Conservation (phyloP, 1,140 invertebrate genomes). For the Drosophila subpulchrella region DNA sequence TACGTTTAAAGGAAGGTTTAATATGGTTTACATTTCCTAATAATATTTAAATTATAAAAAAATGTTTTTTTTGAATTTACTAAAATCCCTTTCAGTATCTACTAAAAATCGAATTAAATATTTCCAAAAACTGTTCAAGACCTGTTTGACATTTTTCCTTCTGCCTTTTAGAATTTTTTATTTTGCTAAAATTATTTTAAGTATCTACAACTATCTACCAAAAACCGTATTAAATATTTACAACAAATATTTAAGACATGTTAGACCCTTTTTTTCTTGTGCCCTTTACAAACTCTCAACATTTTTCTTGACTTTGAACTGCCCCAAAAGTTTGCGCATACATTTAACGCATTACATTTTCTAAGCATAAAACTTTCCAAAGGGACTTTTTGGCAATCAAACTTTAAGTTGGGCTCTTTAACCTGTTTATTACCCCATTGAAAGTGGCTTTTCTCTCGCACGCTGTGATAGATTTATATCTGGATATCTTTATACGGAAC, state of each 20-base stretch:
- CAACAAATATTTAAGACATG: background rate
- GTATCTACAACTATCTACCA: too few species aligned
- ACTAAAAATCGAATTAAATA: too few species aligned
- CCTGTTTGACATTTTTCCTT: too few species aligned
- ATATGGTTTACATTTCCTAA: too few species aligned
- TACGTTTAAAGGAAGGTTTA: too few species aligned
- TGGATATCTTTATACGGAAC: constrained; percentile 49
- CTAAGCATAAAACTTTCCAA: constrained; percentile 15
- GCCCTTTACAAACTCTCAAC: background rate
- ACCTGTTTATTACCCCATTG: constrained; percentile 22
- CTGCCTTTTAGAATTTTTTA: too few species aligned
- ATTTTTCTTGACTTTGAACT: constrained; percentile 22
- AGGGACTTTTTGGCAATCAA: constrained; percentile 7
- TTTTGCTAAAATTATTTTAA: too few species aligned
- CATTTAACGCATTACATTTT: constrained; percentile 7
- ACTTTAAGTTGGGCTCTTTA: constrained; percentile 8
- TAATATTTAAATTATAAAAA: too few species aligned
- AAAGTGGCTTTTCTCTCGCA: background rate
- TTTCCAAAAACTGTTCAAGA: too few species aligned
- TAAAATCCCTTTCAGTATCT: too few species aligned
- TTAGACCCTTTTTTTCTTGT: background rate
- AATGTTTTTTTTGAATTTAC: too few species aligned
- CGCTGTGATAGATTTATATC: constrained; percentile 51
- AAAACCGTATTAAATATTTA: too few species aligned
- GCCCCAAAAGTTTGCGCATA: constrained; percentile 13